Conservation (phyloP, 1,140 invertebrate species). For the Papilio helenus region DNA sequence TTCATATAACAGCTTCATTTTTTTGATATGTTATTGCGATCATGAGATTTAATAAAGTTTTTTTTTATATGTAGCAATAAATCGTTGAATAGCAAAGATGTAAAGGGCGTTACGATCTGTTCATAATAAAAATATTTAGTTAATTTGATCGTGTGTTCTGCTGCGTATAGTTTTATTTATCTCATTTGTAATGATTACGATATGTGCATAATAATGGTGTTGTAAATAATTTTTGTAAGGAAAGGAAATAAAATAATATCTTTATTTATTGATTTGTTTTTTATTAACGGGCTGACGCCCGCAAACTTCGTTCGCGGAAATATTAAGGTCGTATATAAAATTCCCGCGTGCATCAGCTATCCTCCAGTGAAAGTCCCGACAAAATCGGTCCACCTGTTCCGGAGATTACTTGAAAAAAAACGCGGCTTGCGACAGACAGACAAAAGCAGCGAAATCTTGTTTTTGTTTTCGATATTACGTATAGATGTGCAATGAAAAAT, state of each 20-base stretch:
- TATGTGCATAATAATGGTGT: slow-evolving; percentile 78
- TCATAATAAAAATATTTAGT: slow-evolving; percentile 36
- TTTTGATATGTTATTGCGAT: neutral
- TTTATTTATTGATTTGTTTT: slow-evolving; percentile 70
- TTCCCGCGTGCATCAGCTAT: too few species aligned
- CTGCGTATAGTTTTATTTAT: slow-evolving; percentile 72
- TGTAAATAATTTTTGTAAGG: slow-evolving; percentile 82
- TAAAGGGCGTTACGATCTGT: slow-evolving; percentile 42
- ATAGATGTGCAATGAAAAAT: too few species aligned
- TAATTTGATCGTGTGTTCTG: slow-evolving; percentile 46
- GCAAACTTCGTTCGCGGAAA: too few species aligned
- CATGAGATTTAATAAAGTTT: neutral
- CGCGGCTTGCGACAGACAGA: too few species aligned
- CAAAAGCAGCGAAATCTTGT: too few species aligned
- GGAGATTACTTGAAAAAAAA: too few species aligned
- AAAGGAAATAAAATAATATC: slow-evolving; percentile 79
- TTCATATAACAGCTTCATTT: neutral
- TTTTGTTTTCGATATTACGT: too few species aligned
- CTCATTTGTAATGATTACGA: slow-evolving; percentile 73
- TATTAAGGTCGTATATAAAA: too few species aligned
- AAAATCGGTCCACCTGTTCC: too few species aligned
- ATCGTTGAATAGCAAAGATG: neutral
- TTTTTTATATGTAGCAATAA: neutral
- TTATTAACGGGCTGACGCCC: neutral
- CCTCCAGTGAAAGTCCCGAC: too few species aligned